These are phyloP conservation scores for Cyphomyrus plagiostoma DNA, from an alignment of 2,113 vertebrate species.

Conservation along the genomic window DNA sequence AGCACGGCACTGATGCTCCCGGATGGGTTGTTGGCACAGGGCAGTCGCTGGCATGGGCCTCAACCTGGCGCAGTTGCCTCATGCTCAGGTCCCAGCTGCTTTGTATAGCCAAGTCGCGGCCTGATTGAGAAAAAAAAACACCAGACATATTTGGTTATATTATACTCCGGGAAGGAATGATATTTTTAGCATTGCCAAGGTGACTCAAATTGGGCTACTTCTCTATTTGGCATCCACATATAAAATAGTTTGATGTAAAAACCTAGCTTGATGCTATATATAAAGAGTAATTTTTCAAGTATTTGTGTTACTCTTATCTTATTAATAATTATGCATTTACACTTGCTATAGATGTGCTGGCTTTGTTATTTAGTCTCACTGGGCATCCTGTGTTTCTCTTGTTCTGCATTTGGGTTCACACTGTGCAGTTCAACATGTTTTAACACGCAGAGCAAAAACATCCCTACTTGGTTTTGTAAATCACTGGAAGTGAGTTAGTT, in stretches of 20 bases:
- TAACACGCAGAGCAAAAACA: not conserved
- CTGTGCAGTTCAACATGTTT: not conserved
- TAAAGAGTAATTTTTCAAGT: not conserved
- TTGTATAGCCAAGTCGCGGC: not conserved
- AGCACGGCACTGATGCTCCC: not conserved
- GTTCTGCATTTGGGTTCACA: not conserved
- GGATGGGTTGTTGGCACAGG: not conserved
- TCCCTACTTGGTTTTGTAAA: not conserved
- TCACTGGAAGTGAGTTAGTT: not conserved
- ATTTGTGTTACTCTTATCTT: not conserved
- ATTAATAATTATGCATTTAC: not conserved
- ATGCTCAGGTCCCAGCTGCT: not conserved
- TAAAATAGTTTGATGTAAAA: not conserved
- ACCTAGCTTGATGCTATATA: not conserved
- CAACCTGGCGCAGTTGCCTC: not conserved
- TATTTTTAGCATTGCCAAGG: conserved; percentile 5
- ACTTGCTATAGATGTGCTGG: not conserved
- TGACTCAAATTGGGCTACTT: not conserved
- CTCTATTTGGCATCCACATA: not conserved
- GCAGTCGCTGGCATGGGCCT: not conserved
- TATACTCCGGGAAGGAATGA: not conserved
- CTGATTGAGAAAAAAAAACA: not conserved
- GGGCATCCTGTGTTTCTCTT: not conserved
- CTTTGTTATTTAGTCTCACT: not conserved
- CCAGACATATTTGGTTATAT: not conserved